Evolutionary conservation across 2,797 vertebrate genomes (phyloP).

Genomic region (Fistularia commersonii): DNA sequence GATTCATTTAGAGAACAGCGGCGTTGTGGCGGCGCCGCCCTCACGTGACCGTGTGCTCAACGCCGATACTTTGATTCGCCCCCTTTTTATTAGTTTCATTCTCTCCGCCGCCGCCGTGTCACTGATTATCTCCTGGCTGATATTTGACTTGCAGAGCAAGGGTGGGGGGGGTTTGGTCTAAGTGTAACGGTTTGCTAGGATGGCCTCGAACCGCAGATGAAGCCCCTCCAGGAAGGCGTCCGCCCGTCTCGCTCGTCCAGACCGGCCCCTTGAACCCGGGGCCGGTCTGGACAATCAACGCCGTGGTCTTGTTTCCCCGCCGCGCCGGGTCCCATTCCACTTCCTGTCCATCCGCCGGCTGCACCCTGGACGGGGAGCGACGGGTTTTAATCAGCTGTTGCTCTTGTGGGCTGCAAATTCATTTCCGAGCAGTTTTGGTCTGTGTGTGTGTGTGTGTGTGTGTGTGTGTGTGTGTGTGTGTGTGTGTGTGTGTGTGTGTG

Average conservation of each 20-base stretch:
- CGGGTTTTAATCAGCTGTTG: slow-evolving; percentile 41
- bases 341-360: slow-evolving; percentile 22
- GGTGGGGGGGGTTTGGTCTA: slow-evolving; percentile 47
- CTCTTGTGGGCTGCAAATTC: slow-evolving; percentile 9
- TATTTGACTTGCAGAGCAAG: slow-evolving; percentile 61
- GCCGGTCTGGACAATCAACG: slow-evolving; percentile 24
- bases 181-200: slow-evolving; percentile 33
- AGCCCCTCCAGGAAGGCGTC: too few species aligned
- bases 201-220: too few species aligned
- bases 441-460: too few species aligned
- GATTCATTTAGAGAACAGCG: slow-evolving; percentile 72
- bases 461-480: too few species aligned
- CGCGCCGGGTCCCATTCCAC: slow-evolving; percentile 23
- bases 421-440: too few species aligned
- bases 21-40: slow-evolving; percentile 62
- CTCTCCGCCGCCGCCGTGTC: slow-evolving; percentile 59
- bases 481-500: too few species aligned
- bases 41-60: slow-evolving; percentile 67
- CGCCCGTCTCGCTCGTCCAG: too few species aligned
- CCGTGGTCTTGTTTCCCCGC: slow-evolving; percentile 19
- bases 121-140: slow-evolving; percentile 57
- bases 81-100: slow-evolving; percentile 73
- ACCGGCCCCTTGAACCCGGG: slow-evolving; percentile 37
- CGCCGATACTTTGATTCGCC: slow-evolving; percentile 64
- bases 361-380: slow-evolving; percentile 15